Evolutionary conservation across 2,888 invertebrate species (phyloP).

Genomic region (Stenurella melanura): DNA sequence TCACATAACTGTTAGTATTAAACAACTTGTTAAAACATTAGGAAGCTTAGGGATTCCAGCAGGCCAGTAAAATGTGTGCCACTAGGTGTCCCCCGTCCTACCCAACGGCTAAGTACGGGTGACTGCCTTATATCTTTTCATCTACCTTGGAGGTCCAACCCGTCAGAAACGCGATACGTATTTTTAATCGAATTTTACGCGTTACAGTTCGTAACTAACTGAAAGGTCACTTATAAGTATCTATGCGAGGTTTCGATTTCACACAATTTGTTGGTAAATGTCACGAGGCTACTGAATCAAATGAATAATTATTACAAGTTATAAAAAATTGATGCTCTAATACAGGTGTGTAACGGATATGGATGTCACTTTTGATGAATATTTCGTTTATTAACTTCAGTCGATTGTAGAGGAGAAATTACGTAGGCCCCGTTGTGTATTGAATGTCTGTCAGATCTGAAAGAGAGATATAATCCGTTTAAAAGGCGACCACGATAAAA

Average conservation of each 20-base stretch:
- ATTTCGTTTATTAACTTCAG: background rate
- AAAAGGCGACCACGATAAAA: background rate
- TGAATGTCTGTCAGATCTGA: slow-evolving; percentile 12
- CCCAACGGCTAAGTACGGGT: slow-evolving; percentile 41
- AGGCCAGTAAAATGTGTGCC: slow-evolving; percentile 5
- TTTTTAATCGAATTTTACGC: slow-evolving; percentile 72
- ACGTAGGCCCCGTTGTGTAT: slow-evolving; percentile 17
- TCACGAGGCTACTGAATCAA: slow-evolving; percentile 45
- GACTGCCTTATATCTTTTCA: slow-evolving; percentile 60
- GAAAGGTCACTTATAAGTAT: slow-evolving; percentile 55
- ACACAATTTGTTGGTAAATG: slow-evolving; percentile 46
- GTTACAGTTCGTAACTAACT: slow-evolving; percentile 65
- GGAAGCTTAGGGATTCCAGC: slow-evolving; percentile 58
- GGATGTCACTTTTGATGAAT: slow-evolving; percentile 20
- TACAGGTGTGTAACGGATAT: slow-evolving; percentile 19
- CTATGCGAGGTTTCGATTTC: slow-evolving; percentile 46
- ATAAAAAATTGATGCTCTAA: slow-evolving; percentile 11
- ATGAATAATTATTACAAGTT: slow-evolving; percentile 22
- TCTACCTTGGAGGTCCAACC: slow-evolving; percentile 70
- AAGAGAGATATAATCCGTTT: slow-evolving; percentile 8
- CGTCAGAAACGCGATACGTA: slow-evolving; percentile 71
- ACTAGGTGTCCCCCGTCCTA: no score
- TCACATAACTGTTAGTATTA: slow-evolving; percentile 62
- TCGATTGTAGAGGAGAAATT: background rate
- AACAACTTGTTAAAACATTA: slow-evolving; percentile 62